Percentiles rank a stretch among this genome's conserved stretches.
Conservation (phyloP, 1,140 invertebrate species). For the Sitophilus oryzae region DNA sequence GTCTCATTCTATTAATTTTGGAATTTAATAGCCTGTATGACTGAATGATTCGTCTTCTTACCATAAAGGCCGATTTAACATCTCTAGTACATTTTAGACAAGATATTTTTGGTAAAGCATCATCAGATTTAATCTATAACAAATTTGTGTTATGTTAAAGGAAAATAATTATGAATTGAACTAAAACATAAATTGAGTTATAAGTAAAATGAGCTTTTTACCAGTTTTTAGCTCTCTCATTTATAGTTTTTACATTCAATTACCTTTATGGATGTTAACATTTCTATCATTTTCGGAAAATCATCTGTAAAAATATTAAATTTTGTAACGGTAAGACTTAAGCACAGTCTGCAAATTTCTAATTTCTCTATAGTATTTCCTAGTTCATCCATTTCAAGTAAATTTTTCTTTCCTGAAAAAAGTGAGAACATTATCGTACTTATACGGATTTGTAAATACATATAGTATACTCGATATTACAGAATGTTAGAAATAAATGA, state of each 20-base stretch:
- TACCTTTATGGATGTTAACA: conserved; percentile 30
- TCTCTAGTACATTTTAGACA: conserved; percentile 29
- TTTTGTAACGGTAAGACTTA: conserved; percentile 20
- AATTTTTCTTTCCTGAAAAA: neutral
- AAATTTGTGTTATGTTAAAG: neutral
- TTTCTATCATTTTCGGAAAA: conserved; percentile 29
- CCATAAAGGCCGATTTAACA: conserved; percentile 25
- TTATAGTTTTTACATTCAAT: too few species aligned
- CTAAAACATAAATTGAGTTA: neutral
- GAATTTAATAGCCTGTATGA: conserved; percentile 16
- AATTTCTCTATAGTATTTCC: conserved; percentile 3
- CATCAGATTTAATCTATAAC: conserved; percentile 24
- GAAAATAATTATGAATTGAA: neutral
- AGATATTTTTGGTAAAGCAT: conserved; percentile 22
- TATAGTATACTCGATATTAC: too few species aligned
- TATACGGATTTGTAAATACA: too few species aligned
- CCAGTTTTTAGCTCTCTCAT: neutral
- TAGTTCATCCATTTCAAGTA: conserved; percentile 6
- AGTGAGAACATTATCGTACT: too few species aligned
- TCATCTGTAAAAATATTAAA: conserved; percentile 25
- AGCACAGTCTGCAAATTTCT: conserved; percentile 26
- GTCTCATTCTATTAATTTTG: conserved; percentile 1
- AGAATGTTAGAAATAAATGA: too few species aligned
- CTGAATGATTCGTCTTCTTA: conserved; percentile 26
- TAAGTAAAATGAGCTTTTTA: neutral